Base-by-base conservation (phyloP, 2,888 invertebrate species). In the Dusona sp. region DNA sequence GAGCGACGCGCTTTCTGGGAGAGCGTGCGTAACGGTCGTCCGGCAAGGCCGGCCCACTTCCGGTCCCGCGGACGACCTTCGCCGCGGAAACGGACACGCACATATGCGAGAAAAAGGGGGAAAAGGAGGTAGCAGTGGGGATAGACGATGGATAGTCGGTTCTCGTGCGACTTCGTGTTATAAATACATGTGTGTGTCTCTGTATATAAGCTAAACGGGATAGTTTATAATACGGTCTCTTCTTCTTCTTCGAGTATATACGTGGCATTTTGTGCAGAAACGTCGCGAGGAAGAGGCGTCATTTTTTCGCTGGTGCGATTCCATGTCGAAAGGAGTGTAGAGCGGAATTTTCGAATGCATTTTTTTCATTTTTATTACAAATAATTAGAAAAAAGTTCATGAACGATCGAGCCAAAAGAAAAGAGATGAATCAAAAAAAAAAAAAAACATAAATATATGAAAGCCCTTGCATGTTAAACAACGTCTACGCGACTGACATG, bases 11-110 rank as follows among this genome's bases (percentile, higher is more conserved):
- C 85, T 90, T 90, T 90, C 89, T 89, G 89, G 88, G 88, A 90
- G 90, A 90, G 89, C 90, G 89, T 90, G 91, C 91, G 90, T 91
- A 91, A 92, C 91, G 92, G 92, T 91, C 91, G 92, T 91, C 90
- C 90, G 83, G 90, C 93, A 94, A 93, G 93, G 93, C 91, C 93
- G 93, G 92, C 90, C 91, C 92, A 94, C 92, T 94, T 94, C 94
- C 94, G 94, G 93, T 92, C 90, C 90, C 89, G 89, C 89, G 89
- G 88, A 91, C 92, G 92, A 92, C 92, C 93, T 92, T 92, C 93
- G 91, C 90, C 84, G 92, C 92, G 91, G 92, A 92, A 93, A 91
- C 90, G 91, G 90, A 91, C 91, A 90, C 91, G 91, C 90, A 90
- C 91, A 90, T 90, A 81, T 83, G 84, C 82, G 83, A 75, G 82